These are phyloP conservation scores for Atractosteus spatula DNA, from an alignment of 2,113 vertebrate species.

Conservation along the genomic window DNA sequence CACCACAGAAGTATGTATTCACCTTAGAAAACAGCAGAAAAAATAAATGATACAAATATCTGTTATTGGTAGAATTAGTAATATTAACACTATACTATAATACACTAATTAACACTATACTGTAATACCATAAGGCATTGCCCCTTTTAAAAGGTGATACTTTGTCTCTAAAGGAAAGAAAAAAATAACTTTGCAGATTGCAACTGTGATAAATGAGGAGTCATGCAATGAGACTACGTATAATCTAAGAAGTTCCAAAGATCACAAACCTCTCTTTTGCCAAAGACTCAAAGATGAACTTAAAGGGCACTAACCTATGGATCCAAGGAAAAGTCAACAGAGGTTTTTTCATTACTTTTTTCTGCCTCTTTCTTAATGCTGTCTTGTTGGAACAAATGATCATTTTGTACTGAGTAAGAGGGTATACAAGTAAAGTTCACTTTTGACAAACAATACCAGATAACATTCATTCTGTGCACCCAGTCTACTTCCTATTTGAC, in stretches of 20 bases:
- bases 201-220: neutral
- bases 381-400: too few relatives aligned
- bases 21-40: too few relatives aligned
- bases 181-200: neutral
- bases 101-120: neutral
- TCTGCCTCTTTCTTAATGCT: too few relatives aligned
- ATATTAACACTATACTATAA: neutral
- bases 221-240: neutral
- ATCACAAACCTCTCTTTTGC: neutral
- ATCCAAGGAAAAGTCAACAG: neutral
- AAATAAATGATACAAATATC: too few relatives aligned
- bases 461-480: too few relatives aligned
- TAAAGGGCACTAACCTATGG: neutral
- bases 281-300: neutral
- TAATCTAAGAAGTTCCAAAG: conserved; percentile 2
- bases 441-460: too few relatives aligned
- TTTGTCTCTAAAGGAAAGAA: neutral
- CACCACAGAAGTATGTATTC: too few relatives aligned
- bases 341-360: too few relatives aligned
- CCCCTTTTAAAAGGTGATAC: neutral
- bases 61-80: too few relatives aligned
- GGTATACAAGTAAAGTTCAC: too few relatives aligned
- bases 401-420: too few relatives aligned
- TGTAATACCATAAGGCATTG: neutral
- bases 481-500: too few relatives aligned